Base-by-base conservation (phyloP, 2,113 vertebrate genomes). In the Mobula hypostoma region DNA sequence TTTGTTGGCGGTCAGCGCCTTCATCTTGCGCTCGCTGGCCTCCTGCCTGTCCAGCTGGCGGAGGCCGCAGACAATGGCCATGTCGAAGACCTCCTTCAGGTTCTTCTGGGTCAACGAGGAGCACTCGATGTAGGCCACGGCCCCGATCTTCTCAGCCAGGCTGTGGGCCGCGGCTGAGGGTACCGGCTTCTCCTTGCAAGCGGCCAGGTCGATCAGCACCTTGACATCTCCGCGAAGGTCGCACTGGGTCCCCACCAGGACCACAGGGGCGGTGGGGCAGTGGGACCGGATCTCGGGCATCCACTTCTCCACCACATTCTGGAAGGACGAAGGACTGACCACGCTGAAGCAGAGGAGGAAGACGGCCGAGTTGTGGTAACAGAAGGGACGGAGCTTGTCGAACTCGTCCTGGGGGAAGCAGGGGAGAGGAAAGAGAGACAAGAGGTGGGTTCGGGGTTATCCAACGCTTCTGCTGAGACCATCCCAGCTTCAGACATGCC, bases 341-440 rank as follows among this genome's bases (percentile, higher is more conserved):
- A 98, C 98, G 2, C 97, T 98, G 95, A 98, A 98, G 96, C 98
- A 98, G 40, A 98, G 97, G 94, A 98, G 97, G 94, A 98, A 82
- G 78, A 97, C 96, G 7, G 98, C 97, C 0, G 97, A 97, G 58
- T 97, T 97, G 0, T 96, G 96, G 96, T 98, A 98, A 96, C 97
- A 98, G 96, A 98, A 97, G 95, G 97, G 98, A 12, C 97, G 97
- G 32, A 98, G 96, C 94, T 97, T 97, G 95, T 98, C 98, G 0
- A 98, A 98, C 93, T 98, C 97, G 15, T 98, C 98, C 98, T 98
- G 95, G 80, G 95, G 80, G 32, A 94, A 94, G 32, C 48, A 48
- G 3, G 76, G 70, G n/a, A 40, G 94, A 29, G 94, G 11, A 94
- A 79, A 94, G n/a, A 94, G 14, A 72, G 68, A 15, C 48, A 48